Evolutionary conservation across 2,113 vertebrate genomes (phyloP), one percentile per base, ranked within the genome.

Genomic region (Salminus brasiliensis): DNA sequence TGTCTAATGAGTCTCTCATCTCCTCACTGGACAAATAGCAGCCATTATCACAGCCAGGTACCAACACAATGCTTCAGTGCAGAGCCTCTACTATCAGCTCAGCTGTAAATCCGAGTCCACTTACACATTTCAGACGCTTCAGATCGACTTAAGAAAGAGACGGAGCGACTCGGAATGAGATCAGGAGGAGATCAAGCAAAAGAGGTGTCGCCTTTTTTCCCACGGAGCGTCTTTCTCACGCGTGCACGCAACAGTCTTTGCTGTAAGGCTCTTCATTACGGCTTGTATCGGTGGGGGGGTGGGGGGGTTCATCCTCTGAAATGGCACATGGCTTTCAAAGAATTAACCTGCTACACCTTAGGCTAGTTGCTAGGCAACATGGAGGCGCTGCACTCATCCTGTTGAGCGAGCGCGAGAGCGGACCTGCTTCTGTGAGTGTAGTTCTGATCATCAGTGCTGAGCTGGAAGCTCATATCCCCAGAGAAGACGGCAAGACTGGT

Each of bases 341-440:
- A 88, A 91, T 93, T 92, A 93, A 91, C 89, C 85, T 90, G 86
- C 87, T 89, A 88, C 88, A 90, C 89, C 89, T 92, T 88, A 76
- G 73, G 25, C 84, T 86, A 91, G 92, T 94, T 93, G 91, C 93
- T 91, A 91, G 85, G 91, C 90, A 92, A 92, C 92, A 71, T 62
- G n/a, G 49, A 34, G 76, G 87, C 79, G 74, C 86, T 83, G 86
- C 81, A 79, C 78, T 88, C 83, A 82, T 89, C 79, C 86, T 85
- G 85, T 81, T 72, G 76, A 55, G 47, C 45, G 29, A 62, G 78
- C 78, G 80, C 75, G 86, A 87, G 86, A 87, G 89, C 87, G 87
- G 88, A 75, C 80, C 32, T 71, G 79, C 83, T 39, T 83, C 68
- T 57, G 30, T 10, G 66, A 63, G 59, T 13, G 18, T 43, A 27